Conservation (phyloP, 2,797 vertebrate genomes). For the Poecilia picta region DNA sequence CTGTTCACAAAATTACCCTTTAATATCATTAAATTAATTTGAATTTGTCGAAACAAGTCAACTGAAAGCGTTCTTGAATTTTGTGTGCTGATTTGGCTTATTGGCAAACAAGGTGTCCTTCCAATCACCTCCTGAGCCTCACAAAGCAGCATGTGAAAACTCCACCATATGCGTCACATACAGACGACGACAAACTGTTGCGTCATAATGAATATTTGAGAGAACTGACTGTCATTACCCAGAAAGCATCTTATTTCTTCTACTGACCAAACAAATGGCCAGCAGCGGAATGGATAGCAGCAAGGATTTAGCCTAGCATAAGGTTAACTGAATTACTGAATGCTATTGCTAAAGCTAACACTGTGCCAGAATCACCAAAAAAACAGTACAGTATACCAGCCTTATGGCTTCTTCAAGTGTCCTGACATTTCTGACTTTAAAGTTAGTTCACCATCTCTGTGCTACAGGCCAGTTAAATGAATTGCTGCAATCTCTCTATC, state of each 20-base stretch:
- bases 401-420: slow-evolving; percentile 4
- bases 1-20: background rate
- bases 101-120: slow-evolving; percentile 27
- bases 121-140: slow-evolving; percentile 35
- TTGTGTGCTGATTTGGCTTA: slow-evolving; percentile 28
- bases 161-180: slow-evolving; percentile 43
- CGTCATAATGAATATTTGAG: slow-evolving; percentile 33
- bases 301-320: background rate
- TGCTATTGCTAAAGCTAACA: background rate
- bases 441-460: slow-evolving; percentile 2
- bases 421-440: background rate
- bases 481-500: slow-evolving; percentile 12
- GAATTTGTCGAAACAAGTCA: background rate
- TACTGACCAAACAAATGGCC: background rate
- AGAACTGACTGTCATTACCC: slow-evolving; percentile 23
- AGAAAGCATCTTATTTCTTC: slow-evolving; percentile 7
- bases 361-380: background rate
- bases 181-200: slow-evolving; percentile 17
- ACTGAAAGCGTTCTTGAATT: slow-evolving; percentile 25
- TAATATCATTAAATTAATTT: background rate
- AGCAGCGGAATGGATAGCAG: background rate
- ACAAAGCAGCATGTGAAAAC: slow-evolving; percentile 37
- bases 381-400: slow-evolving; percentile 4
- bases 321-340: slow-evolving; percentile 2
- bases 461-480: background rate